Conservation (phyloP, 1,140 invertebrate species). For the Dendrolimus punctatus region DNA sequence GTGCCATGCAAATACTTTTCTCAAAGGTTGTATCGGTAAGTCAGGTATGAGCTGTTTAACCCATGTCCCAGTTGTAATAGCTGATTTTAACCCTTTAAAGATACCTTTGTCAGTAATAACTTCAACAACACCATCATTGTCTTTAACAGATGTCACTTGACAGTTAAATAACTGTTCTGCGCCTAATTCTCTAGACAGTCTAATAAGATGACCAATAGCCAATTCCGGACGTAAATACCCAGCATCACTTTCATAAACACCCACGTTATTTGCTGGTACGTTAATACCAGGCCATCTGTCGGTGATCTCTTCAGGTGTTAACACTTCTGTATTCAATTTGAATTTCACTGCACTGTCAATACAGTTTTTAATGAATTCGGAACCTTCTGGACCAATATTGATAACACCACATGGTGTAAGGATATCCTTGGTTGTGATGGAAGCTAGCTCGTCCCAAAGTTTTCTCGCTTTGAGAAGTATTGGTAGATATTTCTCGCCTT, state of each 20-base stretch:
- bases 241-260: background rate
- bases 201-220: background rate
- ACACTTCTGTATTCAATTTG: background rate
- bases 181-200: conserved; percentile 1
- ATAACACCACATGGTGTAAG: background rate
- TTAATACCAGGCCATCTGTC: background rate
- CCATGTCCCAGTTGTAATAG: conserved; percentile 2
- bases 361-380: conserved; percentile 1
- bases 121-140: conserved; percentile 1
- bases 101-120: conserved; percentile 1
- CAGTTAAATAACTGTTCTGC: conserved; percentile 3
- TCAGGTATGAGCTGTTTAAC: conserved; percentile 2
- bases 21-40: background rate
- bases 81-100: background rate
- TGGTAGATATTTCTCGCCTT: conserved; percentile 4
- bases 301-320: conserved; percentile 1
- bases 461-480: conserved; percentile 1
- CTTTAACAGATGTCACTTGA: background rate
- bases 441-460: conserved; percentile 2
- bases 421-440: background rate
- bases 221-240: conserved; percentile 1
- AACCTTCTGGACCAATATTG: background rate
- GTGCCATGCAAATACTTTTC: conserved; percentile 2
- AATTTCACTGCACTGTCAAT: background rate
- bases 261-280: background rate